These are phyloP conservation scores for Thecophora atra DNA, from an alignment of 2,888 invertebrate species.

Conservation along the genomic window DNA sequence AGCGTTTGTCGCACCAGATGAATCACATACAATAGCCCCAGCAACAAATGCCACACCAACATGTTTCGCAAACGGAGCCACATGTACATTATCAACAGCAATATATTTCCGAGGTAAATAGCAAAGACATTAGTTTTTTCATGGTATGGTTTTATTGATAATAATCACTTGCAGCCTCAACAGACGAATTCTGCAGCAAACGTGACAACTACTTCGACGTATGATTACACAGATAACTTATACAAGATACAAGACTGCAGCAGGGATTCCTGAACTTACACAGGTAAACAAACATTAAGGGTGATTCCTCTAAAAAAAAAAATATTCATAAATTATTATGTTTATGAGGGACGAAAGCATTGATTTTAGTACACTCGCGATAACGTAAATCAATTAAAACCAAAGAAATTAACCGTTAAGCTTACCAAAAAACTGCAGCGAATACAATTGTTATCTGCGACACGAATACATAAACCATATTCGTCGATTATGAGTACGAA, in stretches of 20 bases:
- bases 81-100: slow-evolving; percentile 34
- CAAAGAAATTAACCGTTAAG: no score
- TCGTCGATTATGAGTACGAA: no score
- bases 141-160: neutral
- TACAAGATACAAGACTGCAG: slow-evolving; percentile 46
- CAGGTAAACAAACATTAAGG: slow-evolving; percentile 40
- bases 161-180: slow-evolving; percentile 17
- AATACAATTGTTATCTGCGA: no score
- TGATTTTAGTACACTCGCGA: no score
- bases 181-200: slow-evolving; percentile 1
- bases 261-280: slow-evolving; percentile 49
- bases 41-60: slow-evolving; percentile 43
- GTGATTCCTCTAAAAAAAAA: no score
- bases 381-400: no score
- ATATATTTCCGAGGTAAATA: slow-evolving; percentile 18
- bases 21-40: slow-evolving; percentile 35
- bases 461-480: no score
- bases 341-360: no score
- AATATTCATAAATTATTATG: neutral
- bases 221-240: neutral
- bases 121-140: neutral
- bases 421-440: no score
- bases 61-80: slow-evolving; percentile 37
- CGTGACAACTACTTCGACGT: slow-evolving; percentile 9
- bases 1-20: slow-evolving; percentile 17